Percentiles rank a stretch among this genome's conserved stretches.
These are phyloP conservation scores for Zygogramma bicolorata DNA, from an alignment of 2,888 invertebrate species.

Conservation along the genomic window DNA sequence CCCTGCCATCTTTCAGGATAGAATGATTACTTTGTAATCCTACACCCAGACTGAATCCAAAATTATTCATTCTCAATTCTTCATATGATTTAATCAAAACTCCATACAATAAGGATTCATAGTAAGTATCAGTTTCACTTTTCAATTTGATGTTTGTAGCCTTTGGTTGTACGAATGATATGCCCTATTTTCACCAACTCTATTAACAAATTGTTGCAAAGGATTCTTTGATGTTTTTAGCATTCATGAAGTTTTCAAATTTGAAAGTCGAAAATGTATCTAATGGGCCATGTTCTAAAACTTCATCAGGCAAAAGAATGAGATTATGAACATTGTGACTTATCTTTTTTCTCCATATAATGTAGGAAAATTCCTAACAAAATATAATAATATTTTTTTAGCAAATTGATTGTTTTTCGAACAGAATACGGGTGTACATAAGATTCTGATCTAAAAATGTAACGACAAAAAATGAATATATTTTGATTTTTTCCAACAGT, in stretches of 20 bases:
- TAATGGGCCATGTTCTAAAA: not conserved
- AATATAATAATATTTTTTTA: not conserved
- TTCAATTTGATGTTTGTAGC: not conserved
- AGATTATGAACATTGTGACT: not conserved
- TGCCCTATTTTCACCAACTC: not conserved
- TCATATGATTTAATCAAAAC: not conserved
- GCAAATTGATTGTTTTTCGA: not conserved
- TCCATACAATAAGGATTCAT: not conserved
- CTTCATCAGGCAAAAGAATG: not conserved
- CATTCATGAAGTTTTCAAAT: not conserved
- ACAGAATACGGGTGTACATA: not conserved
- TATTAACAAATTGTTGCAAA: too few species aligned
- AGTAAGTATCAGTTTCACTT: not conserved
- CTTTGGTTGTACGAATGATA: not conserved
- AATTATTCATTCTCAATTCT: not conserved
- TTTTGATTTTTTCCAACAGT: not conserved
- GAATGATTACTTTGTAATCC: not conserved
- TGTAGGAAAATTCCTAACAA: not conserved
- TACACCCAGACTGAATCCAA: not conserved
- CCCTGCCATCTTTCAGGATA: not conserved
- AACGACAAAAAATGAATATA: not conserved
- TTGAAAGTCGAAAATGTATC: not conserved
- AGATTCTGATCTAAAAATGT: not conserved
- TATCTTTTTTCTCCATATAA: not conserved
- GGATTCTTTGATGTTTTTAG: not conserved